Evolutionary conservation across 2,113 vertebrate species (phyloP).

Genomic region (Calidris pugnax): DNA sequence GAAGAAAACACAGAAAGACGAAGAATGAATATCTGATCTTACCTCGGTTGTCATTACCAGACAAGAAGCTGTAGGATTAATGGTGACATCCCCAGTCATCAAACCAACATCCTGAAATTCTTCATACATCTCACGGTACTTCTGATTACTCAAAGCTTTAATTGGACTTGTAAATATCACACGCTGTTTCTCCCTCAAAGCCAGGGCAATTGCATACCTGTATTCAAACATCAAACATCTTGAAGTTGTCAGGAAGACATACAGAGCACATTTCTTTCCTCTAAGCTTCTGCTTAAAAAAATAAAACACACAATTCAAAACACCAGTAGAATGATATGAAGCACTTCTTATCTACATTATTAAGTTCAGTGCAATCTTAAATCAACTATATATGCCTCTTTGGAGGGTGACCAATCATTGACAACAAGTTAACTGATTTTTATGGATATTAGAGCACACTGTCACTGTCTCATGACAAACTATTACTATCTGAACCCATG

Average conservation of each 20-base stretch:
- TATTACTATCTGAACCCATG: not conserved
- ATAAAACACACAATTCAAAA: not conserved
- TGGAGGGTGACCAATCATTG: not conserved
- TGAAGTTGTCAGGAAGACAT: not conserved
- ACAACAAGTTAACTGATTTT: not conserved
- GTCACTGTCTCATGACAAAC: not conserved
- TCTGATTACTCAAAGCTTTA: slow-evolving; percentile 97
- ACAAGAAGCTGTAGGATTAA: slow-evolving; percentile 97
- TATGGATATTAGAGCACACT: not conserved
- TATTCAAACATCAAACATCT: not conserved
- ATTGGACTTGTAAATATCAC: slow-evolving; percentile 99
- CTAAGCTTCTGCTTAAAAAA: not conserved
- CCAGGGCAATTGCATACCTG: slow-evolving; percentile 95
- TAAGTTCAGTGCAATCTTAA: not conserved
- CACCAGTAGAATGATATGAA: not conserved
- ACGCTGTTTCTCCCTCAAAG: slow-evolving; percentile 93
- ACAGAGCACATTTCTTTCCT: not conserved
- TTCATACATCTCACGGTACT: slow-evolving; percentile 99
- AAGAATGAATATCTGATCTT: not conserved
- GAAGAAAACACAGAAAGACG: not conserved
- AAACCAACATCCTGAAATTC: slow-evolving; percentile 98
- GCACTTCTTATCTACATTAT: not conserved
- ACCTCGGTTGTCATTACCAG: slow-evolving; percentile 99
- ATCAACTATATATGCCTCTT: not conserved
- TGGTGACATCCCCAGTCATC: slow-evolving; percentile 98